Evolutionary conservation across 1,140 invertebrate species (phyloP).

Genomic region (Armadillidium nasatum): DNA sequence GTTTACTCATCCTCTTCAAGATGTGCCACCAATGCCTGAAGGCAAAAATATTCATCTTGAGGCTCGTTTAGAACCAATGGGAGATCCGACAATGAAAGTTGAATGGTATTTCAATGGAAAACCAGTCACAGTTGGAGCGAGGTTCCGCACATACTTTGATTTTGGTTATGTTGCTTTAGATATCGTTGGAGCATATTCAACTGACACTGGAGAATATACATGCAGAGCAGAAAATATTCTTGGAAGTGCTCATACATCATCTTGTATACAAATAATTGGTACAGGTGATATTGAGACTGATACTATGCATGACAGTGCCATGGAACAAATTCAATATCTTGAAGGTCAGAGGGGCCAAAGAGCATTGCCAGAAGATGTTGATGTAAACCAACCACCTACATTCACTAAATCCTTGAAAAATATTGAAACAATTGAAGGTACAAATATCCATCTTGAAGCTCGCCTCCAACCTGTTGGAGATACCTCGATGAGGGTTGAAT

Average conservation of each 20-base stretch:
- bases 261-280: conserved; percentile 76
- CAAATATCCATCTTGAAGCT: conserved; percentile 88
- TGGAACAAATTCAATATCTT: conserved; percentile 89
- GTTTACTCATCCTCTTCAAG: conserved; percentile 70
- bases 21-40: conserved; percentile 54
- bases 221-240: conserved; percentile 86
- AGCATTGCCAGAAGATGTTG: conserved; percentile 53
- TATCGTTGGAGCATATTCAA: conserved; percentile 75
- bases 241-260: conserved; percentile 83
- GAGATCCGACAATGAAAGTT: conserved; percentile 89
- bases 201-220: conserved; percentile 91
- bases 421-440: conserved; percentile 83
- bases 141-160: conserved; percentile 91
- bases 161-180: conserved; percentile 89
- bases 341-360: conserved; percentile 74
- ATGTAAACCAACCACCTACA: conserved; percentile 63
- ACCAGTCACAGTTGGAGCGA: conserved; percentile 57
- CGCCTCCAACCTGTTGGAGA: conserved; percentile 90
- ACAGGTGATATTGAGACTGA: conserved; percentile 84
- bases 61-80: conserved; percentile 84
- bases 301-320: conserved; percentile 87
- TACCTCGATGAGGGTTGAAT: conserved; percentile 90
- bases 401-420: conserved; percentile 84
- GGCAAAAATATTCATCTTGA: conserved; percentile 87
- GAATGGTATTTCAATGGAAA: conserved; percentile 93